These are phyloP conservation scores for Gouania willdenowi DNA, from an alignment of 2,797 vertebrate species.

Conservation along the genomic window DNA sequence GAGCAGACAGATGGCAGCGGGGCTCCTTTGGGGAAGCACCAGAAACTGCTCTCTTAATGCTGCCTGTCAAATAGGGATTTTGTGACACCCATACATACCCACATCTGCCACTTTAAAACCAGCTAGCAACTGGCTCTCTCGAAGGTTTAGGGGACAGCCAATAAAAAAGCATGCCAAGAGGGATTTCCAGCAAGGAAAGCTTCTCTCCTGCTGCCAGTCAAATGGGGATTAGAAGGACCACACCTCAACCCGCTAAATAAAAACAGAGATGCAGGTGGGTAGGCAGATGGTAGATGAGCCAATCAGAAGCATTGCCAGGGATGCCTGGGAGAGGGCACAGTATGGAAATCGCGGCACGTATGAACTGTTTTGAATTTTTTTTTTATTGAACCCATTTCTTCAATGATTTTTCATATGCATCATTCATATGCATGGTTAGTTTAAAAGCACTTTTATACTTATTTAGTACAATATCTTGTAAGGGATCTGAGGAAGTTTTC, in stretches of 20 bases:
- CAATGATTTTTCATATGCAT: too few relatives aligned
- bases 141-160: slow-evolving; percentile 50
- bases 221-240: slow-evolving; percentile 73
- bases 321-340: slow-evolving; percentile 65
- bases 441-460: too few relatives aligned
- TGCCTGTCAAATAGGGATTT: slow-evolving; percentile 78
- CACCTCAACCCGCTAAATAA: slow-evolving; percentile 65
- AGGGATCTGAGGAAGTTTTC: too few relatives aligned
- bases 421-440: too few relatives aligned
- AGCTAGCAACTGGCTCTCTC: slow-evolving; percentile 51
- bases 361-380: too few relatives aligned
- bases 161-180: slow-evolving; percentile 56
- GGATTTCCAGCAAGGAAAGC: slow-evolving; percentile 64
- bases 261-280: slow-evolving; percentile 58
- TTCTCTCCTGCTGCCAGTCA: slow-evolving; percentile 76
- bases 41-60: slow-evolving; percentile 65
- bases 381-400: too few relatives aligned
- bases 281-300: slow-evolving; percentile 62
- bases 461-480: too few relatives aligned
- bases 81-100: slow-evolving; percentile 17
- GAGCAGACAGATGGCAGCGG: slow-evolving; percentile 61
- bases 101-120: slow-evolving; percentile 59
- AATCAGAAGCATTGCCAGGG: slow-evolving; percentile 65
- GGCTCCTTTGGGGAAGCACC: slow-evolving; percentile 48
- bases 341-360: slow-evolving; percentile 29